A percentile compares a stretch with the other conserved stretches of the same genome.
Conservation (phyloP, 2,113 vertebrate species). For the Lagopus muta region DNA sequence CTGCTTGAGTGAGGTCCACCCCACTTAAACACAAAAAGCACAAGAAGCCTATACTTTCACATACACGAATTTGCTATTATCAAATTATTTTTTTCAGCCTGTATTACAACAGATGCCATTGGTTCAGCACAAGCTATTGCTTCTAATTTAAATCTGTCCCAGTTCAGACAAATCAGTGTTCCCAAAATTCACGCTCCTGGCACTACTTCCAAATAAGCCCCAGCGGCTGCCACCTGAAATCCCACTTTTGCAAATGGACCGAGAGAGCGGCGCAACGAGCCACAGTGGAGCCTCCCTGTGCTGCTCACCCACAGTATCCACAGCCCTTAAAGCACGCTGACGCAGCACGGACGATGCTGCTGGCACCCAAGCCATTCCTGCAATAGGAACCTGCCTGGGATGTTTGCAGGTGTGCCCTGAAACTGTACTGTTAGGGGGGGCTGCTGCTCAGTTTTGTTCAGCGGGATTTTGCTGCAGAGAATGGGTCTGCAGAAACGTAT, state of each 20-base stretch:
- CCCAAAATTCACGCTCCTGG: background rate
- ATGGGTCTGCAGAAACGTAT: background rate
- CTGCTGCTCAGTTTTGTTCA: background rate
- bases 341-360: fast-evolving
- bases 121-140: background rate
- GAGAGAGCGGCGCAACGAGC: background rate
- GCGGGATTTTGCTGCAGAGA: background rate
- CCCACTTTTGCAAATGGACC: fast-evolving
- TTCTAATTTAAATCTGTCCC: background rate
- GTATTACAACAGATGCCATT: background rate
- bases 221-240: background rate
- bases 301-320: background rate
- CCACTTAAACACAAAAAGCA: background rate
- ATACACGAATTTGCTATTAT: background rate
- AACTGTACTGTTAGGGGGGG: fast-evolving
- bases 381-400: background rate
- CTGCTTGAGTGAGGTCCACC: background rate
- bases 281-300: background rate
- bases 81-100: background rate
- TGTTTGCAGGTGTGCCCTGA: background rate
- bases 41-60: background rate
- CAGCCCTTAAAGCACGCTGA: background rate
- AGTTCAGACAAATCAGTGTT: background rate
- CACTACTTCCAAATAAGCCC: background rate
- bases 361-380: background rate